Base-by-base conservation (phyloP, 2,797 vertebrate species). In the Sebastes trivittatus region DNA sequence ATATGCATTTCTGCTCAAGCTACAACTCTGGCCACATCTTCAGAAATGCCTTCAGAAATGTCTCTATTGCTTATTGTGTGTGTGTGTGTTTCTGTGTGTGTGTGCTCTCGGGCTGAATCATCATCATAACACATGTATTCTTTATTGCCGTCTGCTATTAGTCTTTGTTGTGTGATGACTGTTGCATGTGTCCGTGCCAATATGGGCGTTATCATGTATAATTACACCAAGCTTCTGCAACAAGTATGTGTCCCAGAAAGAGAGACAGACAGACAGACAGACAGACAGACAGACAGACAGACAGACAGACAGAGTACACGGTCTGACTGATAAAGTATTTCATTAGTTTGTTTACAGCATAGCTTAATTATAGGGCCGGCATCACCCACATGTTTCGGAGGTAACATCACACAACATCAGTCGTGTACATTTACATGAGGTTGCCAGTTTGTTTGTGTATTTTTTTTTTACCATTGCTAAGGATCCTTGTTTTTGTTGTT, bases 181-280 rank as follows among this genome's bases (percentile, higher is more conserved):
- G 55, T 27, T 76, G 46, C n/a, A 27, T 56, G 52, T 56, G 49
- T 72, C 25, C 0, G 42, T 77, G 78, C 73, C 80, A 72, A 75
- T 34, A 2, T 38, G 27, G 63, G 64, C 14, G 11, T 74, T 60
- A 55, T 63, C 20, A 18, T 29, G 52, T 38, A 64, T 71, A 30
- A 86, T 71, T 34, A 86, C 42, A 71, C 6, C 27, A 54, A 75
- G 69, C 56, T 68, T 74, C 86, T 83, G 66, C 80, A 77, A 55
- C 65, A 72, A 34, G 66, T 69, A n/a, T 36, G 29, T 72, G 18
- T 27, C 46, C n/a, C 2, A 30, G 34, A 61, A 20, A 76, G 2
- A 8, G n/a, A 74, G 9, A 64, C 34, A 77, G 34, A 74, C 29
- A 54, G 11, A 64, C 34, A 77, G 42, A 74, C 29, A 54, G 10